Conservation (phyloP, 30 jellyfish, hydroid and myxozoan genomes). For the Clytia hemisphaerica region DNA sequence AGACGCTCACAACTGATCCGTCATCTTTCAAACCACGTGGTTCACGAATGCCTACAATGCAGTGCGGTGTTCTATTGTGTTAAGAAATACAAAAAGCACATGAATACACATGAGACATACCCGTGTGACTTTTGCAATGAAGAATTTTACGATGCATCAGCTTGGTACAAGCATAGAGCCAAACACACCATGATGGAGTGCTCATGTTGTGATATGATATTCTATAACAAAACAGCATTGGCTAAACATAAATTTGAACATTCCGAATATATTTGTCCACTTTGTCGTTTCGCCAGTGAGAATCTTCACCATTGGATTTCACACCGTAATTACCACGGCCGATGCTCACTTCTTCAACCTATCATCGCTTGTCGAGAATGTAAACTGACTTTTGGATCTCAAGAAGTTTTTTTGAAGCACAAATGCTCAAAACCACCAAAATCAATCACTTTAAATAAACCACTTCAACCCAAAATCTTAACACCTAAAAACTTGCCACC, state of each 20-base stretch:
- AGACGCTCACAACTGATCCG: constrained; percentile 39
- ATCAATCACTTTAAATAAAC: too few species aligned
- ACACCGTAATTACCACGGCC: constrained; percentile 21
- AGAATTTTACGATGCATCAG: constrained; percentile 42
- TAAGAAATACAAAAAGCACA: constrained; percentile 23
- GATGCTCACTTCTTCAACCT: constrained; percentile 13
- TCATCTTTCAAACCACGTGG: constrained; percentile 38
- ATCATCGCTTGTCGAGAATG: constrained; percentile 16
- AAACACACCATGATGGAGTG: constrained; percentile 37
- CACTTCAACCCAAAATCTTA: too few species aligned
- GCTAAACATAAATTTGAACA: constrained; percentile 12
- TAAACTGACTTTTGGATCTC: constrained; percentile 4
- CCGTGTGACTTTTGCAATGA: constrained; percentile 41
- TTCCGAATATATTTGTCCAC: constrained; percentile 8
- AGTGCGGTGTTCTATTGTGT: constrained; percentile 29
- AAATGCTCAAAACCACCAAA: too few species aligned
- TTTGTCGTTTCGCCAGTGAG: neutral
- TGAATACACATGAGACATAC: constrained; percentile 23
- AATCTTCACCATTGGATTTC: constrained; percentile 6
- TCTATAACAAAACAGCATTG: constrained; percentile 16
- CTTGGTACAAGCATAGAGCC: constrained; percentile 39
- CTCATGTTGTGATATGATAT: constrained; percentile 21
- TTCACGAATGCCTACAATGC: constrained; percentile 35
- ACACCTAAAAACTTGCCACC: too few species aligned
- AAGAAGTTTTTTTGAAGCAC: constrained; percentile 24